Percentiles rank a stretch among this genome's conserved stretches.
Conservation (phyloP, 2,888 invertebrate genomes). For the Himalopsyche japonica region DNA sequence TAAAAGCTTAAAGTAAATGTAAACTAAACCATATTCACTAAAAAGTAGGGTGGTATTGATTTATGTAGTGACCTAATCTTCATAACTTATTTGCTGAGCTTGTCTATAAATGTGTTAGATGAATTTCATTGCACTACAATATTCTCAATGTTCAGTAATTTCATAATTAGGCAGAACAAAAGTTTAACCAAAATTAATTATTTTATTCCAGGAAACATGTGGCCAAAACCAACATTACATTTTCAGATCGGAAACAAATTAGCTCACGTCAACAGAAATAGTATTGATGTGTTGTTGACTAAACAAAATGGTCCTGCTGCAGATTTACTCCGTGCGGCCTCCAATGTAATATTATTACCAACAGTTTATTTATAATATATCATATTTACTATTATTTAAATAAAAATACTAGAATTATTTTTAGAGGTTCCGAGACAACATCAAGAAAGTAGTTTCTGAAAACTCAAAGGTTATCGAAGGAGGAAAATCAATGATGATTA, state of each 20-base stretch:
- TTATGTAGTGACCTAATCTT: no score
- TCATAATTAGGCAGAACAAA: not conserved
- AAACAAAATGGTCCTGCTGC: slow-evolving; percentile 45
- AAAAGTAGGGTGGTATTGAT: no score
- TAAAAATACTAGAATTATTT: not conserved
- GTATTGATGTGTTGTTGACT: slow-evolving; percentile 55
- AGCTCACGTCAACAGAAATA: slow-evolving; percentile 56
- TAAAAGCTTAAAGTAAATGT: no score
- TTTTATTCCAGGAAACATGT: slow-evolving; percentile 54
- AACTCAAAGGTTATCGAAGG: slow-evolving; percentile 45
- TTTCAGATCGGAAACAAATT: slow-evolving; percentile 59
- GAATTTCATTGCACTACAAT: no score
- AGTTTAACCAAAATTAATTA: not conserved
- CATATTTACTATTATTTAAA: no score
- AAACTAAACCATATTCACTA: no score
- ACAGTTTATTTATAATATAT: not conserved
- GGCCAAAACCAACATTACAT: slow-evolving; percentile 68
- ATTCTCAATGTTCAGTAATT: no score
- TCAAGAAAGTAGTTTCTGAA: slow-evolving; percentile 47
- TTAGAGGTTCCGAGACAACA: slow-evolving; percentile 46
- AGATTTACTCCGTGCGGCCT: slow-evolving; percentile 44
- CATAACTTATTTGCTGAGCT: no score
- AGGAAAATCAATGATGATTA: slow-evolving; percentile 51
- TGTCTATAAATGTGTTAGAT: no score
- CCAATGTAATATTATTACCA: slow-evolving; percentile 16